Conservation (phyloP, 2,888 invertebrate species). For the Nemurella pictetii region DNA sequence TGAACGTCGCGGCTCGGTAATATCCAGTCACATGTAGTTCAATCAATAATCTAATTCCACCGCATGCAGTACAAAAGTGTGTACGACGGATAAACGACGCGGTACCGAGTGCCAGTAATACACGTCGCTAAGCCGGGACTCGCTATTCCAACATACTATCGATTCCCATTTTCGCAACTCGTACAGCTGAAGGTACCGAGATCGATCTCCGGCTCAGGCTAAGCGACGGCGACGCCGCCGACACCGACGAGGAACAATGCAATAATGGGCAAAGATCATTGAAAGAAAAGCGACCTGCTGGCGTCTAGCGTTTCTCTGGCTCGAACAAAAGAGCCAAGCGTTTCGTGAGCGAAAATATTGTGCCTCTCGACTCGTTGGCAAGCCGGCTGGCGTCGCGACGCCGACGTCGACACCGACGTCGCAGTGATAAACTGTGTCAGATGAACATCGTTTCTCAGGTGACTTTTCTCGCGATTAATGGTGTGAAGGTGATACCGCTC, state of each 20-base stretch:
- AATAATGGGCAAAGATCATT: constrained; percentile 7
- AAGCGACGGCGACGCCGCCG: background rate
- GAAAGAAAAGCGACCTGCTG: background rate
- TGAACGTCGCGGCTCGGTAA: background rate
- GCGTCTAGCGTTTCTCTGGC: background rate
- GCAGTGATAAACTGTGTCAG: background rate
- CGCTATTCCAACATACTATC: background rate
- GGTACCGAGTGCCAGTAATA: background rate
- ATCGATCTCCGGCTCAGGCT: constrained; percentile 9
- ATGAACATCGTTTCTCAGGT: background rate
- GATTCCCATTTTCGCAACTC: background rate
- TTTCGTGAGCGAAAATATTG: background rate
- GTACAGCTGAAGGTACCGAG: background rate
- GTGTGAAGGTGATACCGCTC: background rate
- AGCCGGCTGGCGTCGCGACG: background rate
- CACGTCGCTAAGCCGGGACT: background rate
- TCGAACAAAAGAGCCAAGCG: background rate
- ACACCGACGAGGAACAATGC: background rate
- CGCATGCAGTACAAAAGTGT: constrained; percentile 7
- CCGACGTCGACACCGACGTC: background rate
- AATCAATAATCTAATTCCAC: background rate
- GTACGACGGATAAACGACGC: too few species aligned
- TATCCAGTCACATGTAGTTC: background rate
- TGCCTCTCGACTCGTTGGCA: background rate
- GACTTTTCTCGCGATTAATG: background rate